Percentiles rank a stretch among this genome's conserved stretches.
Evolutionary conservation across 2,797 vertebrate species (phyloP).

Genomic region (Eulemur albifrons): DNA sequence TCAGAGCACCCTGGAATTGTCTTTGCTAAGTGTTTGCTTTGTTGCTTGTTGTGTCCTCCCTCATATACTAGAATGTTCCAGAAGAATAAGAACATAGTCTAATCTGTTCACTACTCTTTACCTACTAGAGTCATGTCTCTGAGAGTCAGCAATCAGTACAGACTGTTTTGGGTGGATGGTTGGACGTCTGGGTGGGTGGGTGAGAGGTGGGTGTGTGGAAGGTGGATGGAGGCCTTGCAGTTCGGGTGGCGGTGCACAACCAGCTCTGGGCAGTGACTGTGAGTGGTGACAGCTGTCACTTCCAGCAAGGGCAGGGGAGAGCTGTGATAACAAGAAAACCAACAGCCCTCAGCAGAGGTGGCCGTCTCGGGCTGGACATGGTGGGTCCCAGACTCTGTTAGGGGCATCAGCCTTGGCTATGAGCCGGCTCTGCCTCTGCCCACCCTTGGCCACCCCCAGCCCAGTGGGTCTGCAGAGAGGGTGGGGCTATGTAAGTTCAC

Average conservation of each 20-base stretch:
- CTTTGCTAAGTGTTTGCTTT: background rate
- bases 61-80: background rate
- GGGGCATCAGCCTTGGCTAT: accelerated
- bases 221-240: background rate
- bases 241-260: background rate
- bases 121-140: background rate
- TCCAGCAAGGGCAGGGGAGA: accelerated
- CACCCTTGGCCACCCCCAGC: background rate
- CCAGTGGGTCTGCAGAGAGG: background rate
- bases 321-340: too few species aligned
- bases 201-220: background rate
- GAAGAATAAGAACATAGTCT: background rate
- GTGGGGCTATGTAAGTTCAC: too few species aligned
- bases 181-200: background rate
- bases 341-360: background rate
- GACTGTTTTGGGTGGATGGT: background rate
- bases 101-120: background rate
- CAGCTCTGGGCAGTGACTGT: too few species aligned
- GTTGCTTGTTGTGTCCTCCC: background rate
- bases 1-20: background rate
- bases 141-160: background rate
- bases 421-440: background rate
- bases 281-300: background rate
- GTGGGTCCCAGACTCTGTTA: too few species aligned
- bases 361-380: accelerated